These are phyloP conservation scores for Mnemiopsis leidyi DNA, from an alignment of 37 sponge, comb jelly and placozoan species.

Conservation along the genomic window DNA sequence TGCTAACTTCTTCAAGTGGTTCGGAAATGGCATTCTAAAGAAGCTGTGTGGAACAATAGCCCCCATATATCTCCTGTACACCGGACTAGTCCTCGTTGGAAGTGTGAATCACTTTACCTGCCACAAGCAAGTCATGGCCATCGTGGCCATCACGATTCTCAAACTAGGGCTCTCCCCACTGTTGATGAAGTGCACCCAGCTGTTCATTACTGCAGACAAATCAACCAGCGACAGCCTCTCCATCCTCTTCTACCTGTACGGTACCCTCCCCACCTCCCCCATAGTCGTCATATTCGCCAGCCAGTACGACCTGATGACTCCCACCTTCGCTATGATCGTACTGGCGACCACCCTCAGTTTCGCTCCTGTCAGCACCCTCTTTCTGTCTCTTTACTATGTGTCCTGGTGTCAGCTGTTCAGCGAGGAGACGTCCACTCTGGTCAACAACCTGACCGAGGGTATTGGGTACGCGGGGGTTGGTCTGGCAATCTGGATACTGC, in stretches of 20 bases:
- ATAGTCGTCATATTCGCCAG: conserved; percentile 34
- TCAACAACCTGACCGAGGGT: neutral
- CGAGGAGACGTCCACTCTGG: neutral
- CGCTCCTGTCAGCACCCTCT: conserved; percentile 45
- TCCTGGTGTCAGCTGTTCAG: neutral
- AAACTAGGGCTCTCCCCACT: conserved; percentile 32
- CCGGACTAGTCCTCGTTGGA: conserved; percentile 39
- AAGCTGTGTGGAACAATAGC: neutral
- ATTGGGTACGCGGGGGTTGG: neutral
- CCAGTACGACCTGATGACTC: conserved; percentile 27
- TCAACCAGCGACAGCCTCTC: neutral
- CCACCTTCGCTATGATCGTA: conserved; percentile 25
- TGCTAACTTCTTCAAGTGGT: neutral
- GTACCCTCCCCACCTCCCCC: conserved; percentile 52
- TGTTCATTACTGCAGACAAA: neutral
- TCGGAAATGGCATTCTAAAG: neutral
- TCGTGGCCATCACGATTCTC: neutral
- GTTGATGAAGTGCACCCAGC: neutral
- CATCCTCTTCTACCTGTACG: conserved; percentile 8
- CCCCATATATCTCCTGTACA: conserved; percentile 36
- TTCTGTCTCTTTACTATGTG: conserved; percentile 25
- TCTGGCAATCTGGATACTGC: conserved; percentile 31
- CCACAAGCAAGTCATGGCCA: neutral
- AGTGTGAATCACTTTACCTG: neutral
- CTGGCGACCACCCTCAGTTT: conserved; percentile 4